Evolutionary conservation across 2,888 invertebrate species (phyloP).

Genomic region (Nesidiocoris tenuis): DNA sequence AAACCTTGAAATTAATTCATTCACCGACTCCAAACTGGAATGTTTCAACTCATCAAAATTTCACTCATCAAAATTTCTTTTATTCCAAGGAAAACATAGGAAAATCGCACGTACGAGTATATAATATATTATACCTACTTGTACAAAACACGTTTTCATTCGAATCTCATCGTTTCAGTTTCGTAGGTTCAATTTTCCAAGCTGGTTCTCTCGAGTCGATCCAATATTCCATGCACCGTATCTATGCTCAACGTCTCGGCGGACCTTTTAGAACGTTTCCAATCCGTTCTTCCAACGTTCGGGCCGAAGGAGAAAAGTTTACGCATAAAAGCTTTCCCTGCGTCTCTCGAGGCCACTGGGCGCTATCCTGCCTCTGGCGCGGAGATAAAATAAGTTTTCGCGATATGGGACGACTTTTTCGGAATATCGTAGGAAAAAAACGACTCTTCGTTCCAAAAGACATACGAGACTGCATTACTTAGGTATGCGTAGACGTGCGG

Average conservation of each 20-base stretch:
- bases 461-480: background rate
- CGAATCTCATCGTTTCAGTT: background rate
- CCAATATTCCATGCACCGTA: no score
- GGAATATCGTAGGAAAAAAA: background rate
- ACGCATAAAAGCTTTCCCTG: background rate
- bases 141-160: no score
- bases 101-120: no score
- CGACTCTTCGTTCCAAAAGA: background rate
- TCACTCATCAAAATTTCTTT: no score
- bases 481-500: background rate
- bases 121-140: no score
- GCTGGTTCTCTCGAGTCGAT: no score
- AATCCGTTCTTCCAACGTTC: background rate
- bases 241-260: background rate
- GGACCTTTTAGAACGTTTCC: background rate
- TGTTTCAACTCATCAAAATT: no score
- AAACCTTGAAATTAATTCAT: no score
- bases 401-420: conserved; percentile 21
- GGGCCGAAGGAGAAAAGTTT: background rate
- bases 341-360: background rate
- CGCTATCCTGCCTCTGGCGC: background rate
- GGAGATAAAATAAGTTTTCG: conserved; percentile 36
- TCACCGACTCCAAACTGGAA: no score
- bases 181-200: background rate
- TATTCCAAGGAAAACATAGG: no score